Base-by-base conservation (phyloP, 2,888 invertebrate species). In the Trachelus troglodyta region DNA sequence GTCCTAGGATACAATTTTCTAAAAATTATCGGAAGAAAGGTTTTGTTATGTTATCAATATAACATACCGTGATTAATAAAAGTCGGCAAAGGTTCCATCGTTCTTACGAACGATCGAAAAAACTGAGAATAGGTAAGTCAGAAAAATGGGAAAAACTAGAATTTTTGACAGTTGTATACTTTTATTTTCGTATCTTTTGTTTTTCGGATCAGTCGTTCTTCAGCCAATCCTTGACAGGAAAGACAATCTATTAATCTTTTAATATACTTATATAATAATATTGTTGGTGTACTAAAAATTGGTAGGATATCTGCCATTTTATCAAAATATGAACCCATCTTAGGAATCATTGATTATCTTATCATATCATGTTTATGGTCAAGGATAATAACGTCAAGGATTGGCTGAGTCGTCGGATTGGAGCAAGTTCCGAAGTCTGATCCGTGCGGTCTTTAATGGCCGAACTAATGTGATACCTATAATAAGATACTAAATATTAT, bases 401-500 rank as follows among this genome's bases (percentile, higher is more conserved):
- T 56, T 56, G 23, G 56, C 23, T 23, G 56, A 56, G 56, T 23
- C 23, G 71, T 30, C 31, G 71, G 71, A 71, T 71, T 9, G 6
- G 31, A 31, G 12, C 12, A 33, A 71, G 9, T 71, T 33, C 33
- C 12, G 15, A 31, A 33, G 31, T 71, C 71, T 31, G 71, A 71
- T 71, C 31, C 31, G 31, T 33, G 23, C 15, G 71, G 33, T 75
- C 74, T 56, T 69, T 71, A 71, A 76, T 74, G 76, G 79, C 80
- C 77, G 76, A 81, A 81, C 33, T 81, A 78, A 81, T 83, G 83
- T 80, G 80, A 83, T 81, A 83, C 81, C 77, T 83, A 83, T 80
- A 77, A 75, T 81, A 83, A 81, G 80, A 73, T 75, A 77, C 77
- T 79, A 75, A 79, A 73, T 79, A 81, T 80, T 75, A 80, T 81